These are phyloP conservation scores for Dissostichus mawsoni DNA, from an alignment of 2,113 vertebrate genomes.

Conservation along the genomic window DNA sequence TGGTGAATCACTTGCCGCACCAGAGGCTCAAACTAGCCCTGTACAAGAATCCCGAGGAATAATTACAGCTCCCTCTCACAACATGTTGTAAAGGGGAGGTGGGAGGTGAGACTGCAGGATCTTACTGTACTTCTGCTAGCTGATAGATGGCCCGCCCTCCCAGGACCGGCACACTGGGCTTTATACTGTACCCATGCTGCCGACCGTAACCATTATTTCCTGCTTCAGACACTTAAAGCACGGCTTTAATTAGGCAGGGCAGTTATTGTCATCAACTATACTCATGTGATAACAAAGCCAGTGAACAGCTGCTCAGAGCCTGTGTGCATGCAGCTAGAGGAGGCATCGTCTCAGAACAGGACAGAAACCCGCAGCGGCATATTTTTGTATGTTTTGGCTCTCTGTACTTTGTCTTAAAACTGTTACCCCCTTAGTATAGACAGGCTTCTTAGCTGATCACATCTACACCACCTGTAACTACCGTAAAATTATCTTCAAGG, in stretches of 20 bases:
- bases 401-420: background rate
- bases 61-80: background rate
- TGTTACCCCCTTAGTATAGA: too few species aligned
- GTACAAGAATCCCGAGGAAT: conserved; percentile 7
- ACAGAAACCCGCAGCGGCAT: background rate
- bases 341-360: background rate
- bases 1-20: conserved; percentile 11
- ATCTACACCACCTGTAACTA: too few species aligned
- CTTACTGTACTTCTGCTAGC: background rate
- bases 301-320: conserved; percentile 37
- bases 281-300: conserved; percentile 32
- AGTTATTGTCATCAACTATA: conserved; percentile 43
- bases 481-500: too few species aligned
- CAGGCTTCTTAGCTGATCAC: too few species aligned
- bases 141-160: background rate
- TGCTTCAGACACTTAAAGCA: conserved; percentile 28
- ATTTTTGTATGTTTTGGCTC: background rate
- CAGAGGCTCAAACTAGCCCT: conserved; percentile 10
- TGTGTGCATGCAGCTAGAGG: conserved; percentile 13
- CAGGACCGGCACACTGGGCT: background rate
- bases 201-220: conserved; percentile 4
- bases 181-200: conserved; percentile 5
- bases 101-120: background rate
- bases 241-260: conserved; percentile 40
- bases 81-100: background rate